Conservation (phyloP, 2,888 invertebrate species). For the Bhutanitis thaidina region DNA sequence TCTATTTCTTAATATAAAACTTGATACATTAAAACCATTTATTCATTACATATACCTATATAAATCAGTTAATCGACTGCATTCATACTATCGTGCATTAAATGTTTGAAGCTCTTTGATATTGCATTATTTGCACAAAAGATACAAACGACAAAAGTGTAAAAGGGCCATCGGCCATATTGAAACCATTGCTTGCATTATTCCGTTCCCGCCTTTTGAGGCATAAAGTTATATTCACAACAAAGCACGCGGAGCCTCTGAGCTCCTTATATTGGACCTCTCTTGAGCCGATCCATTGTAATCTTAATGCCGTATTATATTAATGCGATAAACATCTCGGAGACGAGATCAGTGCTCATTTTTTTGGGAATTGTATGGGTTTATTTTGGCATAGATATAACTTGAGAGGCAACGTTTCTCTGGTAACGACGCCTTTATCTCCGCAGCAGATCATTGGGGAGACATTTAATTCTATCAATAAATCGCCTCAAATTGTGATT, state of each 20-base stretch:
- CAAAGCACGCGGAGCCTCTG: conserved; percentile 67
- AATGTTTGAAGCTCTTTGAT: conserved; percentile 4
- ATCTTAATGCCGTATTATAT: conserved; percentile 78
- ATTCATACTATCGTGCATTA: neutral
- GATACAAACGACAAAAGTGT: conserved; percentile 59
- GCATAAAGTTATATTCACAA: conserved; percentile 78
- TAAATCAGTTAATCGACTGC: neutral
- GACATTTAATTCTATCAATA: conserved; percentile 58
- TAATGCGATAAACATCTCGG: conserved; percentile 78
- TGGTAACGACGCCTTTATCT: conserved; percentile 60
- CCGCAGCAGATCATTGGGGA: conserved; percentile 48
- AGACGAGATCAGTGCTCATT: conserved; percentile 57
- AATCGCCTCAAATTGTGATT: conserved; percentile 42
- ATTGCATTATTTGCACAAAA: conserved; percentile 61
- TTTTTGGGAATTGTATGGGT: conserved; percentile 55
- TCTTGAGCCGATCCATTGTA: conserved; percentile 75
- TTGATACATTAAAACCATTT: no score
- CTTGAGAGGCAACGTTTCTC: conserved; percentile 51
- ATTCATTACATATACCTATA: no score
- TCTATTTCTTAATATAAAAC: no score
- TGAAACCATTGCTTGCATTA: conserved; percentile 64
- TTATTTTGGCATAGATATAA: conserved; percentile 60
- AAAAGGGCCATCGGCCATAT: conserved; percentile 68
- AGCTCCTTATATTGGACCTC: conserved; percentile 77
- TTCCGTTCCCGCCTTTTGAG: conserved; percentile 64